Base-by-base conservation (phyloP, 1,140 invertebrate species). In the Anoplophora glabripennis region DNA sequence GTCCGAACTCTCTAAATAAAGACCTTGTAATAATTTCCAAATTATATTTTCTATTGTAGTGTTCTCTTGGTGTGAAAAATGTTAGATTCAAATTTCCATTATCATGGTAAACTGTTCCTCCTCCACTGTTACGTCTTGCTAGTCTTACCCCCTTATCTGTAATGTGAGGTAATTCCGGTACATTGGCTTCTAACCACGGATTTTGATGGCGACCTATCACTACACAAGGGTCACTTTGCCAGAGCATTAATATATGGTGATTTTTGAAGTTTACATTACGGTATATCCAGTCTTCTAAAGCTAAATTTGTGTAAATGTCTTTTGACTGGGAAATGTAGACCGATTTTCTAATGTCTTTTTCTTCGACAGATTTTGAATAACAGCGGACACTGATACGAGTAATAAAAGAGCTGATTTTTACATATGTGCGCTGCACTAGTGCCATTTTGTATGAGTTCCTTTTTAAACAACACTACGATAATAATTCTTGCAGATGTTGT, bases 191-290 rank as follows among this genome's bases (percentile, higher is more conserved):
- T 14, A 88, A 73, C 89, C 95, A 99, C 1, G 95, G 93, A 78
- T 99, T 99, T 76, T 99, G 96, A 78, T 98, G 92, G 37, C 93
- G 81, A 1, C 97, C 97, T 72, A 99, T 89, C 0, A 99, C 95
- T 46, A 99, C 90, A 73, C 92, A 90, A 0, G 95, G 94, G 64
- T 88, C 81, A 78, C 98, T 99, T 47, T 86, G 80, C 93, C 94
- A 98, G 38, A 98, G 75, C 67, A 98, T 79, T 68, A 98, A 78
- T 0, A 96, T 77, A 73, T 93, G 89, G 66, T 92, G 85, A 53
- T 89, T 85, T 1, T 77, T 81, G 62, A 95, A 93, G 74, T 94
- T 84, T 66, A 84, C 86, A 73, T 95, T 90, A 42, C 83, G 83
- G 76, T 95, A 96, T 44, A 98, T 77, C 94, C 94, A 98, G 72